These are phyloP conservation scores for Halcyon smyrnensis DNA, from an alignment of 2,797 vertebrate genomes.

Conservation along the genomic window DNA sequence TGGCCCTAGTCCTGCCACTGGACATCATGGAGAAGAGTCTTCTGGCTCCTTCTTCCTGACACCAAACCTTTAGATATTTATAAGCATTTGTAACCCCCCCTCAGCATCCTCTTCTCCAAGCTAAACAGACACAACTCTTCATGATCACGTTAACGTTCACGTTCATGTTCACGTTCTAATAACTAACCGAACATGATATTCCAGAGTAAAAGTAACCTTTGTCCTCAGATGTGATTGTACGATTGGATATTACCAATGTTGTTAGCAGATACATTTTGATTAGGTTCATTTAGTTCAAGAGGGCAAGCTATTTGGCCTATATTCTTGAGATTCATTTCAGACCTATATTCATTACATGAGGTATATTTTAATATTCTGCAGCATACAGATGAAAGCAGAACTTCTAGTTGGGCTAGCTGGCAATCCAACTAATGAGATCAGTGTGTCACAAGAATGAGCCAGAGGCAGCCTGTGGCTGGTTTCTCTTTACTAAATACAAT, in stretches of 20 bases:
- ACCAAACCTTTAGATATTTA: no score
- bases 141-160: no score
- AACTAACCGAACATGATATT: background rate
- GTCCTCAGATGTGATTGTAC: background rate
- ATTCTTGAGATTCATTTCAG: background rate
- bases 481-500: background rate
- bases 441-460: background rate
- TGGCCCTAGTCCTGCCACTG: no score
- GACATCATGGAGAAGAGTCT: no score
- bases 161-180: no score
- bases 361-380: background rate
- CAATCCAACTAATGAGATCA: background rate
- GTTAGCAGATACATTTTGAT: background rate
- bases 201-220: background rate
- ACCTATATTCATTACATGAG: background rate
- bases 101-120: no score
- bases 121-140: no score
- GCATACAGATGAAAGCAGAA: background rate
- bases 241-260: background rate
- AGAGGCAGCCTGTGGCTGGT: background rate
- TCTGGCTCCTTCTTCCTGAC: no score
- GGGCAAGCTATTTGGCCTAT: background rate
- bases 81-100: no score
- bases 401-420: background rate
- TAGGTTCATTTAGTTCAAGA: background rate